Conservation (phyloP, 2,888 invertebrate species). For the Meteorus cinctellus region DNA sequence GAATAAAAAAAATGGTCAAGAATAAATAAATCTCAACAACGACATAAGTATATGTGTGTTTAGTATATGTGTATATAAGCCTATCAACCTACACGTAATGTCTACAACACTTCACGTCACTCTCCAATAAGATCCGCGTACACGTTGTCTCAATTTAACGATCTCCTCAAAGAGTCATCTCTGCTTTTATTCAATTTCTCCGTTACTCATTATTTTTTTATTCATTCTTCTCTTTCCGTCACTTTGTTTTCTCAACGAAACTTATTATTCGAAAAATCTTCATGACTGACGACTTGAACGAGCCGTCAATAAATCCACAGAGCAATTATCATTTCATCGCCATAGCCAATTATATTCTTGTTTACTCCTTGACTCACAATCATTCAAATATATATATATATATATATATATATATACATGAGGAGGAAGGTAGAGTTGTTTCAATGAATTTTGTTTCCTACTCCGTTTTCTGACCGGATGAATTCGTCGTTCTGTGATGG, state of each 20-base stretch:
- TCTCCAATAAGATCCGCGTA: not conserved
- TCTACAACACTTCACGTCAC: conserved; percentile 9
- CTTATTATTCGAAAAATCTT: conserved; percentile 50
- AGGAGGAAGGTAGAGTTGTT: conserved; percentile 52
- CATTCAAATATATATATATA: too few species aligned
- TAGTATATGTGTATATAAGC: not conserved
- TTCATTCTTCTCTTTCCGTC: not conserved
- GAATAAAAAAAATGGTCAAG: not conserved
- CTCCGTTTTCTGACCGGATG: conserved; percentile 53
- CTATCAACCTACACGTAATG: not conserved
- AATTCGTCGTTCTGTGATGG: conserved; percentile 59
- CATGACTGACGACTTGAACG: conserved; percentile 51
- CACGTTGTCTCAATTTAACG: conserved; percentile 14
- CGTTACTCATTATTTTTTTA: not conserved
- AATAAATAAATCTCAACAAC: not conserved
- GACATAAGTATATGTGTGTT: not conserved
- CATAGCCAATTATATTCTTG: conserved; percentile 49
- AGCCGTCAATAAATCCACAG: conserved; percentile 50
- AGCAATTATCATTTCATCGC: conserved; percentile 53
- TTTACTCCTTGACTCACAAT: conserved; percentile 1
- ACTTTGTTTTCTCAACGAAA: conserved; percentile 21
- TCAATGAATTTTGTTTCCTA: conserved; percentile 39
- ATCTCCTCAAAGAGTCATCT: conserved; percentile 1
- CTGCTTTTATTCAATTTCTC: not conserved
- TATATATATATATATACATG: too few species aligned